phyloP scores from a whole-genome alignment of 2,113 vertebrate species.

The Pontoporia blainvillei region DNA sequence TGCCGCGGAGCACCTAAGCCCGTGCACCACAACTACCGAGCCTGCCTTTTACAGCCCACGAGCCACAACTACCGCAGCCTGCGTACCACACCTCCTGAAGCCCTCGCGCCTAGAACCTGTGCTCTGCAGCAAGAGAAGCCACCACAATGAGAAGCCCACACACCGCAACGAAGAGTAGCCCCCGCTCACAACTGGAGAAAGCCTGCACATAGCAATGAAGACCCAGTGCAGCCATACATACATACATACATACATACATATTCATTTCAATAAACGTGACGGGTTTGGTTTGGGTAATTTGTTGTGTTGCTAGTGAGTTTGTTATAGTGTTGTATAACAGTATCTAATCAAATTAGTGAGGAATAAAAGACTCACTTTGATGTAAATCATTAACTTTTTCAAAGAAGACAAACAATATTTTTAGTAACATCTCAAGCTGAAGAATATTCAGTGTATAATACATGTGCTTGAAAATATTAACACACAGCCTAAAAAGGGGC shows the following conservation, averaged over 20 bases:
- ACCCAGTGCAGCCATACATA: too few species aligned
- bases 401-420: neutral
- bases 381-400: neutral
- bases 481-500: neutral
- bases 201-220: too few species aligned
- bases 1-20: too few species aligned
- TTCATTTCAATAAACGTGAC: neutral
- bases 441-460: neutral
- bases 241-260: neutral
- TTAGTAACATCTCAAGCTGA: neutral
- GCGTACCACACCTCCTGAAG: too few species aligned
- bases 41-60: too few species aligned
- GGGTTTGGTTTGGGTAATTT: neutral
- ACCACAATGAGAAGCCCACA: too few species aligned
- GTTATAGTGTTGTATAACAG: neutral
- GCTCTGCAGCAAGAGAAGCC: too few species aligned
- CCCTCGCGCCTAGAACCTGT: too few species aligned
- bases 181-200: too few species aligned
- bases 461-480: neutral
- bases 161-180: too few species aligned
- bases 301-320: neutral
- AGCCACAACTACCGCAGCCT: too few species aligned
- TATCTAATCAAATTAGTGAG: neutral
- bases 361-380: neutral
- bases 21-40: too few species aligned